Evolutionary conservation across 2,113 vertebrate genomes (phyloP), one percentile per base, ranked within the genome.

Genomic region (Dunckerocampus dactyliophorus): DNA sequence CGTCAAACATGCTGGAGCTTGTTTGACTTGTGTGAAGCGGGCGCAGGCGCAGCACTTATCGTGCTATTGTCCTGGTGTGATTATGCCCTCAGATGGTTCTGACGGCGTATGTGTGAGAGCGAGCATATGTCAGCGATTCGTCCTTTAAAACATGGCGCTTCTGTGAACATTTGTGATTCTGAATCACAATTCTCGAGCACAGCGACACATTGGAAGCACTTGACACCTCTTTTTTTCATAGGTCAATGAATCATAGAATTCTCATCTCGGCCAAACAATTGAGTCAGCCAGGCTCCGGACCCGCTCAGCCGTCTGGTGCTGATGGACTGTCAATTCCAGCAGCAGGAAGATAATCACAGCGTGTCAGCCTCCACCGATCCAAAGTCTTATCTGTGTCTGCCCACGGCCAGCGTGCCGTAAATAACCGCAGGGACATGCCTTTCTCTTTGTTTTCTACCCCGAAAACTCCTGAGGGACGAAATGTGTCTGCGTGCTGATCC

Each of bases 371-470:
- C 74, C 78, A 84, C 87, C 81, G 76, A 90, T 89, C 86, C 85
- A 76, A 72, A 76, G 71, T 78, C 89, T 91, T 91, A 91, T 91
- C 90, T 84, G 70, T 52, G 76, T 85, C 82, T 85, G 80, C 82
- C 79, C 77, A 69, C 73, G 76, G 82, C 83, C 77, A 71, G 80
- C 71, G 54, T 58, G 70, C 68, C 67, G 55, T 82, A 84, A 85
- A 86, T 85, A 81, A 87, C 84, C 76, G 76, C 51, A 67, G 81
- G 72, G 82, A 82, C 82, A 72, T 28, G n/a, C 61, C 55, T 76
- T 80, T 78, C 67, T 63, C 68, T 82, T 67, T 76, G 84, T 82
- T 85, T 85, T 87, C 80, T 68, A 60, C 50, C 45, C 39, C 39
- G 3, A 43, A 43, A 43, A 64, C 58, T 59, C 70, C 69, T 4